Evolutionary conservation across 2,113 vertebrate genomes (phyloP).

Genomic region (Salvelinus fontinalis): DNA sequence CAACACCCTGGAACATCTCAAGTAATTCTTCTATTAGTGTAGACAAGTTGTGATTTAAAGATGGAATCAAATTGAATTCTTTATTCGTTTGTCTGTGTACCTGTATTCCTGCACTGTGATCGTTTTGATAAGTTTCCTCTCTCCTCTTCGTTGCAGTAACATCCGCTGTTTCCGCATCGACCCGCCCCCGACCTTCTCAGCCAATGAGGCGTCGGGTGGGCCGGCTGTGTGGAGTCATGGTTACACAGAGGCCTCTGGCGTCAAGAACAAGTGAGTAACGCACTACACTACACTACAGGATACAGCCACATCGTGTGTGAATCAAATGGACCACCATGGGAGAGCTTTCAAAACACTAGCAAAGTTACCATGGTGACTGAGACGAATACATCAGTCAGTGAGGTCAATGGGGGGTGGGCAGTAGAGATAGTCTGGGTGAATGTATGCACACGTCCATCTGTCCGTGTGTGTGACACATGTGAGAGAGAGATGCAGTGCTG

Average conservation of each 20-base stretch:
- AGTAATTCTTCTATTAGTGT: constrained; percentile 70
- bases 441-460: background rate
- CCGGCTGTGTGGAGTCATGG: constrained; percentile 97
- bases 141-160: constrained; percentile 78
- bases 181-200: constrained; percentile 81
- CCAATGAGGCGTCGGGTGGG: constrained; percentile 84
- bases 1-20: constrained; percentile 93
- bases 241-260: constrained; percentile 91
- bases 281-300: background rate
- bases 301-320: background rate
- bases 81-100: too few species aligned
- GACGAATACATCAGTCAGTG: background rate
- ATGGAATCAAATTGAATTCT: too few species aligned
- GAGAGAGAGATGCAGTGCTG: background rate
- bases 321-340: background rate
- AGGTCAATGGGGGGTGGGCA: background rate
- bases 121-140: background rate
- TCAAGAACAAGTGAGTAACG: constrained; percentile 93
- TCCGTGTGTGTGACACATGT: background rate
- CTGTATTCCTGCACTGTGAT: background rate
- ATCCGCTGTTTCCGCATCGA: constrained; percentile 98
- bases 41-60: too few species aligned
- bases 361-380: background rate
- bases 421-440: background rate
- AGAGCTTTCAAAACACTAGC: background rate